phyloP scores from a whole-genome alignment of 1,140 invertebrate species.

The Pygmarrhopalites habei region DNA sequence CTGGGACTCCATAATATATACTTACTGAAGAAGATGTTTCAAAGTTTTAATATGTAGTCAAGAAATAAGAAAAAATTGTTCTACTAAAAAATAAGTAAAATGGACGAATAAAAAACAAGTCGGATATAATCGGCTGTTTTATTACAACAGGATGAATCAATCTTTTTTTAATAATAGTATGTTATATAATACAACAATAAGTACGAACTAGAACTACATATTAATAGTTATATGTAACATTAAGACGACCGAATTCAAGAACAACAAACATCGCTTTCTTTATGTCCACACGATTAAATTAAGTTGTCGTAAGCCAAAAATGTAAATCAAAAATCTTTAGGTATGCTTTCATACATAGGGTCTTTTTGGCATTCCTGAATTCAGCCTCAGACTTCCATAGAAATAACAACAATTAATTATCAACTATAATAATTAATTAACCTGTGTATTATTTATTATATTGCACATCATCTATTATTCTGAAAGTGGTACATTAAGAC shows the following conservation, averaged over 20 bases:
- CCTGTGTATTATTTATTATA: constrained; percentile 1
- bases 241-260: constrained; percentile 8
- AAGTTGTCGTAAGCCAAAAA: constrained; percentile 2
- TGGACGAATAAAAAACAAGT: constrained; percentile 1
- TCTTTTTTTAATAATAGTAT: constrained; percentile 8
- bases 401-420: constrained; percentile 12
- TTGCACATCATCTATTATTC: constrained; percentile 14
- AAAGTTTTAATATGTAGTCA: too few species aligned
- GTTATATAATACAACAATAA: constrained; percentile 15
- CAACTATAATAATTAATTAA: background rate
- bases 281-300: constrained; percentile 4
- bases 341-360: background rate
- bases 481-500: constrained; percentile 11
- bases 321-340: background rate
- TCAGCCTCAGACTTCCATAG: constrained; percentile 17
- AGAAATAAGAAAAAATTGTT: too few species aligned
- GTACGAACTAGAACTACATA: constrained; percentile 9
- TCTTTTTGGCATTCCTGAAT: constrained; percentile 16
- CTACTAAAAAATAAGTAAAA: background rate
- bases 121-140: constrained; percentile 8
- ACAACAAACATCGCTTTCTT: background rate
- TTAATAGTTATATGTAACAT: constrained; percentile 7
- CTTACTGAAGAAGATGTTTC: too few species aligned
- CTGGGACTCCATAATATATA: too few species aligned
- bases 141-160: constrained; percentile 15